These are phyloP conservation scores for Tetragonula carbonaria DNA, from an alignment of 2,888 invertebrate genomes.

Conservation along the genomic window DNA sequence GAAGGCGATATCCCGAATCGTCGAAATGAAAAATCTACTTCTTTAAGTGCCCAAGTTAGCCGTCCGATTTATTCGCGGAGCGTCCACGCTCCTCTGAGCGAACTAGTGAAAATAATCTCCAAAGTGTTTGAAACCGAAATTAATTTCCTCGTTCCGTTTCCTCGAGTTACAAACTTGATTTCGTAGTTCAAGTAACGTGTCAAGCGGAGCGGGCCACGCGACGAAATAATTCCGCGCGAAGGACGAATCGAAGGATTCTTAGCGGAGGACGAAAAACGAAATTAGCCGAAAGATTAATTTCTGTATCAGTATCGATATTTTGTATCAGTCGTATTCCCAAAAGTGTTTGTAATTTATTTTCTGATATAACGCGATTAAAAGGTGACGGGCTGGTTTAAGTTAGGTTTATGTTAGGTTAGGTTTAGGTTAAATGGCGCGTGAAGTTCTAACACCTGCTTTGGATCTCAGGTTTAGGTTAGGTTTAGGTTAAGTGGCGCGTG, in stretches of 20 bases:
- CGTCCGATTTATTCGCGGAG: constrained; percentile 16
- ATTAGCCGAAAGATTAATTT: too few relatives aligned
- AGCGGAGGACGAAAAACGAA: constrained; percentile 23
- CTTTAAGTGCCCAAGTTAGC: constrained; percentile 4
- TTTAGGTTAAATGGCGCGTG: too few relatives aligned
- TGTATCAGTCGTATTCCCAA: background rate
- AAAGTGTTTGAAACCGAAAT: constrained; percentile 2
- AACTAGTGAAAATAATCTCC: background rate
- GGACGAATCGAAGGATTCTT: constrained; percentile 29
- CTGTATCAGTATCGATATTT: background rate
- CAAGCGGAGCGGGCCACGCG: background rate
- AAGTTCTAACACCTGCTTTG: too few relatives aligned
- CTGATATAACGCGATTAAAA: background rate
- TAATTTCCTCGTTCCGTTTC: background rate
- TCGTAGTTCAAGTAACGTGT: background rate
- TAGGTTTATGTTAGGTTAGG: too few relatives aligned
- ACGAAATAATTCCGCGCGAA: constrained; percentile 4
- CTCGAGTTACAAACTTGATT: background rate
- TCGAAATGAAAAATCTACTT: constrained; percentile 44
- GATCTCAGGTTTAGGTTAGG: too few relatives aligned
- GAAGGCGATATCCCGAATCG: constrained; percentile 43
- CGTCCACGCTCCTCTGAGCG: background rate
- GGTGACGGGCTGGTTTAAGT: background rate
- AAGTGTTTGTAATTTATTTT: background rate
- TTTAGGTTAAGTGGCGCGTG: too few relatives aligned